Base-by-base conservation (phyloP, 2,888 invertebrate species). In the Ganaspis brasiliensis region DNA sequence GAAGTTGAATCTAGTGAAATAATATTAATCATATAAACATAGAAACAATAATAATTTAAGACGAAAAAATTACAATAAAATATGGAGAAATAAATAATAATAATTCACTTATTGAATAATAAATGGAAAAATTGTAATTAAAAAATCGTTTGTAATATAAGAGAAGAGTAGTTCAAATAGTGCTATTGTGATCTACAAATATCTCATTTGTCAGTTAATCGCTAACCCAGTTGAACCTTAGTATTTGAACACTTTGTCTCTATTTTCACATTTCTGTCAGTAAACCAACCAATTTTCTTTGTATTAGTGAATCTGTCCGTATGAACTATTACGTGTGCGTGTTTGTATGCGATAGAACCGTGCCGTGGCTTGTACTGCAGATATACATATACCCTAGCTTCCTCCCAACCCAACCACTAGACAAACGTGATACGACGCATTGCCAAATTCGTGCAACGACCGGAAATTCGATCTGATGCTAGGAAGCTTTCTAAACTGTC, bases 351-450 rank as follows among this genome's bases (percentile, higher is more conserved):
- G 76, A 79, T 76, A 81, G 81, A 79, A 80, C 79, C 82, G 78
- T 82, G 80, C 73, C 77, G 83, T 85, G 81, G 85, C 84, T 82
- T 85, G 82, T 84, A 87, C 87, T 87, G 87, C 87, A 86, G 87
- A 86, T 87, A 52, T n/a, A 86, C 84, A 84, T 87, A 83, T 81
- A 76, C 79, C 81, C 81, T 79, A n/a, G n/a, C n/a, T n/a, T n/a
- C n/a, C n/a, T 74, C 75, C 67, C n/a, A n/a, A 52, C 78, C 52
- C 77, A 79, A 67, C 75, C 75, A 67, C 55, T 75, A 74, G 73
- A 78, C 81, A 80, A 82, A 83, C 83, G 82, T 81, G 84, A 83
- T 80, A 84, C 82, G 81, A 81, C 79, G 83, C 79, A 82, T 80
- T 86, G 84, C 84, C 86, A 86, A 86, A 86, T 84, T 86, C 82